A percentile compares a stretch with the other conserved stretches of the same genome.
phyloP scores from a whole-genome alignment of 2,888 invertebrate genomes.

The Parapristionchus giblindavisi region DNA sequence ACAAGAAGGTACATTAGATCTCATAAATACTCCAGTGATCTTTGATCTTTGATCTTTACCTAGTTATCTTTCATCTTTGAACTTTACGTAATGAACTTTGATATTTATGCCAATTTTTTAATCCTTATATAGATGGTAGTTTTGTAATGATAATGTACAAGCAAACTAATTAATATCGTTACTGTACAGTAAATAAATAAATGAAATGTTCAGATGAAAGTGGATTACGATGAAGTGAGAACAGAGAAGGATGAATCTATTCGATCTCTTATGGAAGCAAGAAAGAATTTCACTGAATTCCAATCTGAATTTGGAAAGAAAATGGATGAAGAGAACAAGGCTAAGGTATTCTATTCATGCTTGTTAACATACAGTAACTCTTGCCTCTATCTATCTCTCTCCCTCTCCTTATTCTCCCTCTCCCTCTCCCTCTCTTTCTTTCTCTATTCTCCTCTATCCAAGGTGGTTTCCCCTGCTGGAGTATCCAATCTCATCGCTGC shows the following conservation, averaged over 20 bases:
- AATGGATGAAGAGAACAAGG: conserved; percentile 47
- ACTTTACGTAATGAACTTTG: not conserved
- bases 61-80: not conserved
- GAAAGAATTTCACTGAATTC: conserved; percentile 56
- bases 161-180: not conserved
- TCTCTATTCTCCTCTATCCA: conserved; percentile 71
- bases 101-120: not conserved
- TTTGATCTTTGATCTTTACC: not conserved
- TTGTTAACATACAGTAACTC: not conserved
- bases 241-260: conserved; percentile 50
- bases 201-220: not conserved
- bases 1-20: conserved; percentile 40
- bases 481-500: conserved; percentile 33
- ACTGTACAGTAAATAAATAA: not conserved
- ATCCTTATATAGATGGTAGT: not conserved
- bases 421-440: not conserved
- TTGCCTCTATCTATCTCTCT: not conserved
- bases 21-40: too few species aligned
- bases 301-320: conserved; percentile 52
- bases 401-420: too few species aligned
- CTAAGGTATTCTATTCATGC: conserved; percentile 37
- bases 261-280: conserved; percentile 48
- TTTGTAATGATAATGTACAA: not conserved
- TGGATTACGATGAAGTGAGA: conserved; percentile 12
- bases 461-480: conserved; percentile 72